Conservation (phyloP, 2,888 invertebrate genomes). For the Hirtodrosophila histrioides region DNA sequence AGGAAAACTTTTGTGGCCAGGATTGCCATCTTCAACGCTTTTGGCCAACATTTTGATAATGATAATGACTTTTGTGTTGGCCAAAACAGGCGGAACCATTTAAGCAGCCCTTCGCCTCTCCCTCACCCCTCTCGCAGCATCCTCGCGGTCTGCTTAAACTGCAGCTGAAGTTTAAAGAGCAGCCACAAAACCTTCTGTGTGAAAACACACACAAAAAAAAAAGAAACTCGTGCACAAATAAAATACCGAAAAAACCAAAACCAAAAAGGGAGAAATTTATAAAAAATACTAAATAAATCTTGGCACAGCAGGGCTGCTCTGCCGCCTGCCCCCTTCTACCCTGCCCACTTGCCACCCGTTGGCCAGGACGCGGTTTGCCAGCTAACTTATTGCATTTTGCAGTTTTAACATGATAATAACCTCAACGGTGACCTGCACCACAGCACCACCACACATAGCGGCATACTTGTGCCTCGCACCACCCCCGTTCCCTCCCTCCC, state of each 20-base stretch:
- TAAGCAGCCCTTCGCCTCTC: conserved; percentile 18
- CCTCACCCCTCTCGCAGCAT: background rate
- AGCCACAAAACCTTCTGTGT: conserved; percentile 6
- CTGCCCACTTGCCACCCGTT: conserved; percentile 27
- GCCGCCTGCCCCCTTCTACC: conserved; percentile 10
- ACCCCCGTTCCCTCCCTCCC: background rate
- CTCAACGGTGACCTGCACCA: conserved; percentile 45
- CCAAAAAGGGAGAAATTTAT: background rate
- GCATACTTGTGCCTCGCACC: background rate
- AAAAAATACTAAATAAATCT: conserved; percentile 66
- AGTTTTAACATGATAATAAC: conserved; percentile 72
- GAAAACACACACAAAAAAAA: conserved; percentile 24
- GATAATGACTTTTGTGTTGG: conserved; percentile 53
- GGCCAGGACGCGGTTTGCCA: conserved; percentile 54
- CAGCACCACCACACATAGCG: conserved; percentile 1
- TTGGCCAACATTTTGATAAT: conserved; percentile 41
- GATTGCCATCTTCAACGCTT: conserved; percentile 24
- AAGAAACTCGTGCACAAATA: conserved; percentile 3
- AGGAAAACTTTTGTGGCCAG: conserved; percentile 20
- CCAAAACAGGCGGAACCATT: conserved; percentile 28
- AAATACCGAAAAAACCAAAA: conserved; percentile 15
- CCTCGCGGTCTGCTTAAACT: background rate
- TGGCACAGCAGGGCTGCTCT: conserved; percentile 50
- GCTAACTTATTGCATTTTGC: conserved; percentile 69
- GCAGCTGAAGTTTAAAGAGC: conserved; percentile 12